phyloP scores from a whole-genome alignment of 2,797 vertebrate genomes.

The Mycteria americana region DNA sequence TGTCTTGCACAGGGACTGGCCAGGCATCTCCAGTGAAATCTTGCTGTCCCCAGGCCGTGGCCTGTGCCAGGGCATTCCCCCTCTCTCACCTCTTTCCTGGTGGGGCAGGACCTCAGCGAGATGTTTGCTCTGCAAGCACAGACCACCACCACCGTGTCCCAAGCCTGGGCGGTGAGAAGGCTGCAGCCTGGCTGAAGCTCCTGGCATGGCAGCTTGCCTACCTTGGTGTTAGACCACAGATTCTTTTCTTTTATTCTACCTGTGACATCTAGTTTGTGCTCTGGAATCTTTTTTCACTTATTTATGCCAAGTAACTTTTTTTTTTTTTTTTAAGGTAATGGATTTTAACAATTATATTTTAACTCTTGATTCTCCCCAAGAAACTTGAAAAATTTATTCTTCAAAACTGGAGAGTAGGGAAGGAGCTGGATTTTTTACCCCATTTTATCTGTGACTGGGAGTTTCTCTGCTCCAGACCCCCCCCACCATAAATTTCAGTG shows the following conservation, averaged over 20 bases:
- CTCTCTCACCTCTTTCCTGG: neutral
- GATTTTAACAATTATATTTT: neutral
- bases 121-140: neutral
- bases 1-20: neutral
- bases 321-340: rapidly evolving
- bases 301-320: neutral
- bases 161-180: too few relatives aligned
- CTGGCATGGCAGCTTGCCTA: too few relatives aligned
- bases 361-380: neutral
- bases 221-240: rapidly evolving
- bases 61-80: neutral
- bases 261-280: neutral
- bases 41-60: neutral
- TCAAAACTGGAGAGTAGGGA: neutral
- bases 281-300: neutral
- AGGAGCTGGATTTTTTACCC: neutral
- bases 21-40: neutral
- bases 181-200: neutral
- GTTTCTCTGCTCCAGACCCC: neutral
- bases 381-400: neutral
- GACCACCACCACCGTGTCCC: neutral
- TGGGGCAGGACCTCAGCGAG: neutral
- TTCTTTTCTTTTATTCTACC: neutral
- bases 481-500: neutral
- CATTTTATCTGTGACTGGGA: neutral